Conservation (phyloP, 2,113 vertebrate species). For the Phyllopteryx taeniolatus region DNA sequence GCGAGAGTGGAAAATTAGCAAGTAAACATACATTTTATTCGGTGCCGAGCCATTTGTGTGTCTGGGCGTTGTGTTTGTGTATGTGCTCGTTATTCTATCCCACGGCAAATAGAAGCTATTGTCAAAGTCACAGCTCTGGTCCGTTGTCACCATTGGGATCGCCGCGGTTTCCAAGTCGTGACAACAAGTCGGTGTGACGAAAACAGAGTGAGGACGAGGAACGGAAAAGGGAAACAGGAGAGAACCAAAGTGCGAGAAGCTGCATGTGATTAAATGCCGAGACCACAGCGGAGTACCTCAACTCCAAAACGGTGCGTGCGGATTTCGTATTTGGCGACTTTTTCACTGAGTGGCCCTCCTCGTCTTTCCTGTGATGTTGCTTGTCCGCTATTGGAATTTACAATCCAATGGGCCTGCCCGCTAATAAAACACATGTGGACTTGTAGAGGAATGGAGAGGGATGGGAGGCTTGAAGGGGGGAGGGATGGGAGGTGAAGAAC, state of each 20-base stretch:
- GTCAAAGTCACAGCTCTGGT: slow-evolving; percentile 59
- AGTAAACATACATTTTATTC: slow-evolving; percentile 53
- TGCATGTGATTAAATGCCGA: too few species aligned
- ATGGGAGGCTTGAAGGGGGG: slow-evolving; percentile 8
- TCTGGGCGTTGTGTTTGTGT: slow-evolving; percentile 1
- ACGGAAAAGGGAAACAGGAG: too few species aligned
- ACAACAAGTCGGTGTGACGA: background rate
- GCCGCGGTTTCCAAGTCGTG: slow-evolving; percentile 43
- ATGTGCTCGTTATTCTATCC: background rate
- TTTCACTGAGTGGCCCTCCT: background rate
- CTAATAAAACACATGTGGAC: slow-evolving; percentile 78
- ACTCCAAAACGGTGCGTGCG: background rate
- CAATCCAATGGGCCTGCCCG: slow-evolving; percentile 62
- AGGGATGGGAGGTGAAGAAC: slow-evolving; percentile 48
- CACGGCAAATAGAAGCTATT: slow-evolving; percentile 59
- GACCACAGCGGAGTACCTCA: too few species aligned
- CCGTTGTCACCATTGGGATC: slow-evolving; percentile 60
- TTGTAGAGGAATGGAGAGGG: slow-evolving; percentile 61
- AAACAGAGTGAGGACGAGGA: background rate
- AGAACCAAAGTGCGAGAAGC: too few species aligned
- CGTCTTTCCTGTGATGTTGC: slow-evolving; percentile 30
- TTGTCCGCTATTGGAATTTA: slow-evolving; percentile 67
- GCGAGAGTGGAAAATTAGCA: slow-evolving; percentile 56
- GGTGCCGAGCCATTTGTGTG: slow-evolving; percentile 10
- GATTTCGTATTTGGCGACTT: slow-evolving; percentile 22